Conservation (phyloP, 2,113 vertebrate species). For the Pterocles burchelli region DNA sequence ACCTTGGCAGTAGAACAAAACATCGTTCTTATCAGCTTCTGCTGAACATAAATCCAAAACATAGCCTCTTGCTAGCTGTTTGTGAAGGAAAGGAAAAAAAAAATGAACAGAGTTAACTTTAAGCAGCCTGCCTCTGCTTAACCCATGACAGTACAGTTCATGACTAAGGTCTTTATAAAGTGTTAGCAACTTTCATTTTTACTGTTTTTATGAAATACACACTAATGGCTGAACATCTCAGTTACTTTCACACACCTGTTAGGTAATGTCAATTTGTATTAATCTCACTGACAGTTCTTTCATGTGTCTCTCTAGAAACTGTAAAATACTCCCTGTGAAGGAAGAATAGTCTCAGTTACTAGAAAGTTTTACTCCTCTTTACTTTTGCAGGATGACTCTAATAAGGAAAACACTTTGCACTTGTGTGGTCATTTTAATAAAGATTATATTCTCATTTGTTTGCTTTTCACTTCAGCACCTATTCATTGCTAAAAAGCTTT, state of each 20-base stretch:
- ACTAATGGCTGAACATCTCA: neutral
- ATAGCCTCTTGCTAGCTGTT: too few relatives aligned
- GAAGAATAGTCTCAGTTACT: neutral
- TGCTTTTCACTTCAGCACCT: neutral
- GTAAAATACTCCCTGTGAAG: neutral
- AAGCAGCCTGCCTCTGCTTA: too few relatives aligned
- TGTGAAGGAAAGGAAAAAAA: too few relatives aligned
- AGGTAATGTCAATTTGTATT: neutral
- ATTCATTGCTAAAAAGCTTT: neutral
- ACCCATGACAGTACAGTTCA: neutral
- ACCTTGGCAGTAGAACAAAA: too few relatives aligned
- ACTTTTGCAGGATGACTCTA: neutral
- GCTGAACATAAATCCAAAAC: too few relatives aligned
- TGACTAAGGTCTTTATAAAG: neutral
- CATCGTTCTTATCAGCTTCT: too few relatives aligned
- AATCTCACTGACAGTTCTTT: neutral
- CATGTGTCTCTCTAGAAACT: neutral
- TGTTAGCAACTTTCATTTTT: neutral
- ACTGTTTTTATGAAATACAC: neutral
- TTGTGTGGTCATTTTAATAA: neutral
- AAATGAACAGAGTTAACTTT: too few relatives aligned
- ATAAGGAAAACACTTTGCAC: neutral
- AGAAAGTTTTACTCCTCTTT: neutral
- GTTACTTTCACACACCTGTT: neutral
- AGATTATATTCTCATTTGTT: neutral